Base-by-base conservation (phyloP, 2,888 invertebrate species). In the Neria commutata region DNA sequence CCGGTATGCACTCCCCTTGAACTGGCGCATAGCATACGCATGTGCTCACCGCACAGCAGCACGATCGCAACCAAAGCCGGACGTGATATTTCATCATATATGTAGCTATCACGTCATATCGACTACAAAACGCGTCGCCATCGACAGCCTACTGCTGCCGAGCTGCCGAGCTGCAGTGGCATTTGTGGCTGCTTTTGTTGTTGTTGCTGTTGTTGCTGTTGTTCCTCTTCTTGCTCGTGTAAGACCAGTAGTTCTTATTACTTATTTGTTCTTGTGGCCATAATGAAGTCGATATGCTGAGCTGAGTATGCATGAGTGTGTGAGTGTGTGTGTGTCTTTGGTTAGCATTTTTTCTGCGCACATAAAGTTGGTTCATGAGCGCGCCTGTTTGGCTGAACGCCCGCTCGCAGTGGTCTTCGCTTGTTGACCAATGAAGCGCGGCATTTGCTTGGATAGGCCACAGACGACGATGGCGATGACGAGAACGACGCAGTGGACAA, bases 231-330 rank as follows among this genome's bases (percentile, higher is more conserved):
- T 45, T 53, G 56, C 51, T 49, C 40, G 67, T 62, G 67, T 67
- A 67, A 67, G 61, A 67, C 67, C 67, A 64, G 67, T 62, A 67
- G 67, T 62, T 55, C 48, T 40, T 54, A 61, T 61, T 61, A 52
- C 61, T 63, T 57, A 61, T 59, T 63, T 61, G 53, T 54, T 58
- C 48, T 52, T 53, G 58, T 40, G 45, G 48, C 42, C 53, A 53
- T 58, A 53, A 56, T 56, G 56, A 56, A 56, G 50, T 46, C 40
- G n/a, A n/a, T 21, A 56, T n/a, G n/a, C n/a, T n/a, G n/a, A n/a
- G n/a, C n/a, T n/a, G n/a, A n/a, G n/a, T n/a, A n/a, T n/a, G n/a
- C n/a, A n/a, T n/a, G n/a, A n/a, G n/a, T n/a, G n/a, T n/a, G n/a
- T n/a, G n/a, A n/a, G n/a, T n/a, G n/a, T n/a, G n/a, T n/a, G n/a